Evolutionary conservation across 2,888 invertebrate species (phyloP), one percentile per base, ranked within the genome.

Genomic region (Eutolmus rufibarbis): DNA sequence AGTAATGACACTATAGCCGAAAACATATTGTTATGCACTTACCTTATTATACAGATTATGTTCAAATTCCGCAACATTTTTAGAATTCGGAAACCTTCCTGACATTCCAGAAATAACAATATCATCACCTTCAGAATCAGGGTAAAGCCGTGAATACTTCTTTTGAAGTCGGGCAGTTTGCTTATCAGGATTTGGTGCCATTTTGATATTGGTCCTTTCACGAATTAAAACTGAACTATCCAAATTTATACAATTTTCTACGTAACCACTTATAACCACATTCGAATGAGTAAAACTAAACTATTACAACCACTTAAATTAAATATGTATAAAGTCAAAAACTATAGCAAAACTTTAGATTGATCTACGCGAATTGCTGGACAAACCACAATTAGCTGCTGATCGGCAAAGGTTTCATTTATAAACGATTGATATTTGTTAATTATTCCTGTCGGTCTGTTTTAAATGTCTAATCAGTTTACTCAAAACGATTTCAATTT

Each of bases 61-160:
- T 89, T 91, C 92, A 87, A 96, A 95, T 91, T 95, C 94, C 57
- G 93, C 91, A 66, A 95, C 93, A 91, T 94, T 95, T 79, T 94
- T 93, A 0, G 95, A 95, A 89, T 94, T 95, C 1, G 96, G 96
- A 90, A 95, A 95, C 88, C 95, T 91, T 31, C 95, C 95, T 0
- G 94, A 91, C 90, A 95, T 94, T 46, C 95, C 95, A 86, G 93
- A 93, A 79, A 95, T 94, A 12, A 95, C 94, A 87, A 95, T 92
- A 89, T 94, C 93, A 89, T 94, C 94, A 2, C 92, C 94, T 79
- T 92, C 91, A 31, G 91, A 90, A n/a, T 92, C 92, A 1, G 92
- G 91, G 87, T 87, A 90, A n/a, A 90, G 87, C 88, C 92, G 89
- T 0, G 91, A 91, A 86, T 89, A 90, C 88, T 91, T 91, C 34